Conservation (phyloP, 2,113 vertebrate species). For the Orientallactaga bullata region DNA sequence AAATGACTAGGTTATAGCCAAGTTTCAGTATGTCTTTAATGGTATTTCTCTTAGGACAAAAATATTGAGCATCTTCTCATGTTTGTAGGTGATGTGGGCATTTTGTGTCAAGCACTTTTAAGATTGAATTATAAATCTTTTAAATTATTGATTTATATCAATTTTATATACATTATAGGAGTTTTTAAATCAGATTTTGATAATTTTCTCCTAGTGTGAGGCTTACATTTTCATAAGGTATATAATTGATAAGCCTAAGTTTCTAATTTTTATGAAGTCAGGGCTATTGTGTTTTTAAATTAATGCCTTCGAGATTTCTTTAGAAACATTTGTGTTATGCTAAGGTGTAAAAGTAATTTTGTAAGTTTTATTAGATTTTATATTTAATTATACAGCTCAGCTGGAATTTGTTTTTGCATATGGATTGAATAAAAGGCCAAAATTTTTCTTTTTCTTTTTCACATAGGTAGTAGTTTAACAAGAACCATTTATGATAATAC, state of each 20-base stretch:
- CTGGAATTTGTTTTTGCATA: conserved; percentile 18
- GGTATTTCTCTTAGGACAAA: conserved; percentile 13
- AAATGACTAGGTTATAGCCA: not conserved
- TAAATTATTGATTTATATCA: not conserved
- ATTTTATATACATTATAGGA: not conserved
- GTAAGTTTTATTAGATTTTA: not conserved
- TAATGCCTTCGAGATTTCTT: not conserved
- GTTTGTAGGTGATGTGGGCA: not conserved
- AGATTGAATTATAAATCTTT: not conserved
- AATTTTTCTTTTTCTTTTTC: not conserved
- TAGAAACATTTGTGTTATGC: not conserved
- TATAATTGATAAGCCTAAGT: not conserved
- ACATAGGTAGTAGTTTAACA: not conserved
- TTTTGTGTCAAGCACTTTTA: not conserved
- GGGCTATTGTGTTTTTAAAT: not conserved
- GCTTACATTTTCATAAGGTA: not conserved
- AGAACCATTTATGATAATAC: not conserved
- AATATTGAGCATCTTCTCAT: not conserved
- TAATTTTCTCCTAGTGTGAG: not conserved
- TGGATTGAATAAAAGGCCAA: not conserved
- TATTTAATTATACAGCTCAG: not conserved
- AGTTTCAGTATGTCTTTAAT: not conserved
- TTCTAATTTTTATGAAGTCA: conserved; percentile 20
- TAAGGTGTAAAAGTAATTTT: not conserved
- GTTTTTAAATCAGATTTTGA: not conserved